A percentile compares a stretch with the other conserved stretches of the same genome.
Evolutionary conservation across 2,888 invertebrate genomes (phyloP).

Genomic region (Bombylius major): DNA sequence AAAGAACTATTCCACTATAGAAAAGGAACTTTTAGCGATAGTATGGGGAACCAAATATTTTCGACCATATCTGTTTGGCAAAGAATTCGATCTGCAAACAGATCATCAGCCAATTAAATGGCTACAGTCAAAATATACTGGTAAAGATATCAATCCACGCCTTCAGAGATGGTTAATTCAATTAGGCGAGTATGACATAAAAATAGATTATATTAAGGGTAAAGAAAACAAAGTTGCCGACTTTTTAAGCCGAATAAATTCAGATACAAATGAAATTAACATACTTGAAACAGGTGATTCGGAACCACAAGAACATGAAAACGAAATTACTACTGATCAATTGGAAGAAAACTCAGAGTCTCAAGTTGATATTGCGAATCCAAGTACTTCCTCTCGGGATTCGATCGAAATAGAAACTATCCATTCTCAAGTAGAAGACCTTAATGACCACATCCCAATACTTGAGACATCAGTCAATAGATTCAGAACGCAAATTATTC

Average conservation of each 20-base stretch:
- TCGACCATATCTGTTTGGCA: slow-evolving; percentile 8
- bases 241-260: slow-evolving; percentile 5
- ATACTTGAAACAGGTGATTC: not conserved
- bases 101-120: slow-evolving; percentile 4
- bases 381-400: not conserved
- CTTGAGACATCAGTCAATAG: slow-evolving; percentile 5
- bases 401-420: slow-evolving; percentile 3
- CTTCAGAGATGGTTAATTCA: not conserved
- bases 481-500: not conserved
- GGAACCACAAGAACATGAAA: no score
- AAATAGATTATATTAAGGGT: not conserved
- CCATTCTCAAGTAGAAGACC: slow-evolving; percentile 2
- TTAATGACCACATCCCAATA: slow-evolving; percentile 2
- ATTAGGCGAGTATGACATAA: not conserved
- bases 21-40: slow-evolving; percentile 26
- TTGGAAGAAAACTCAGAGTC: not conserved
- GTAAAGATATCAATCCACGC: not conserved
- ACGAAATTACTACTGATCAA: no score
- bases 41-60: slow-evolving; percentile 19
- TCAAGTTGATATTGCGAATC: not conserved
- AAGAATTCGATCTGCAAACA: slow-evolving; percentile 1
- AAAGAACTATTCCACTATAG: slow-evolving; percentile 19
- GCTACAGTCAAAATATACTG: slow-evolving; percentile 1
- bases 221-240: slow-evolving; percentile 7
- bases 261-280: not conserved